Conservation (phyloP, 2,888 invertebrate species). For the Phymatocera aterrima region DNA sequence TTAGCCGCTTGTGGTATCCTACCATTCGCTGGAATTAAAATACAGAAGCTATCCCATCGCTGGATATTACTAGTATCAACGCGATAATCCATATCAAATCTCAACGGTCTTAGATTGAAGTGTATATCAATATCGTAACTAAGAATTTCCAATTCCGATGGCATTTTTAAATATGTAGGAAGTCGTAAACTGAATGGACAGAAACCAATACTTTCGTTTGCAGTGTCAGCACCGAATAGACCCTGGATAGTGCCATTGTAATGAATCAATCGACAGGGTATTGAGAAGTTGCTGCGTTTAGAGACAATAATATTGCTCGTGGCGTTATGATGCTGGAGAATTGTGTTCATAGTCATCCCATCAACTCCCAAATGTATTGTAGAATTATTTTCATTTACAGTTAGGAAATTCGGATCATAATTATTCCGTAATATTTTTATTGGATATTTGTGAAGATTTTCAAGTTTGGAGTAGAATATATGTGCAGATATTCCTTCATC, state of each 20-base stretch:
- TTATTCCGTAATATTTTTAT: neutral
- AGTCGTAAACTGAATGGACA: conserved; percentile 6
- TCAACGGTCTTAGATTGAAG: neutral
- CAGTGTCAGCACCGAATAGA: neutral
- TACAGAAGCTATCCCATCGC: neutral
- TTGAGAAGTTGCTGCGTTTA: neutral
- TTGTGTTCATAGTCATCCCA: conserved; percentile 26
- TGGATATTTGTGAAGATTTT: conserved; percentile 6
- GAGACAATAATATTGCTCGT: neutral
- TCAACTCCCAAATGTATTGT: neutral
- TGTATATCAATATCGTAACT: neutral
- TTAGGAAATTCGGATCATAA: neutral
- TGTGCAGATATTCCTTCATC: conserved; percentile 17
- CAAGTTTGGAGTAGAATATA: neutral
- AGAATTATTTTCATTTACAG: neutral
- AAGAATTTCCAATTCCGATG: neutral
- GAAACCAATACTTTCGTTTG: neutral
- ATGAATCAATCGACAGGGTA: conserved; percentile 16
- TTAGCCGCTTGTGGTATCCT: neutral
- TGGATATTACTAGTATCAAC: neutral
- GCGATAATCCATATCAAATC: conserved; percentile 15
- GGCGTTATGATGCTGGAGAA: conserved; percentile 6
- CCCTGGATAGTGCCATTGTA: conserved; percentile 10
- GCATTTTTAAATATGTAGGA: neutral
- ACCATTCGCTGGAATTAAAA: conserved; percentile 1